Evolutionary conservation across 37 sponge, comb jelly and placozoan genomes (phyloP).

Genomic region (Aphrocallistes beatrix): DNA sequence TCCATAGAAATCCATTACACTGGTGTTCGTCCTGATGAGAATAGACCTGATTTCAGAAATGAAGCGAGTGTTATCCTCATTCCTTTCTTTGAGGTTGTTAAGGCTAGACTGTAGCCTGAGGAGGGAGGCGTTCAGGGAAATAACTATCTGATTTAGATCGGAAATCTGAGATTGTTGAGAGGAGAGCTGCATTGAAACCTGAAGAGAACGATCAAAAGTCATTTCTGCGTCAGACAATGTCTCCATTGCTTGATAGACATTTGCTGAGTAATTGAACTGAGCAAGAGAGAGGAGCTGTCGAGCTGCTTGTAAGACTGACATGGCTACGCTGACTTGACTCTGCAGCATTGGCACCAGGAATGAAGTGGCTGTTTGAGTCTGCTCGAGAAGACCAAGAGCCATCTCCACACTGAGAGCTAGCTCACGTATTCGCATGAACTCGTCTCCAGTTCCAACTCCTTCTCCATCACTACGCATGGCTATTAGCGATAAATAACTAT

Average conservation of each 20-base stretch:
- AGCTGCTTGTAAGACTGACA: not conserved
- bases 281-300: not conserved
- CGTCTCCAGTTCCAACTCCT: not conserved
- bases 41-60: not conserved
- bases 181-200: not conserved
- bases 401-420: slow-evolving; percentile 2
- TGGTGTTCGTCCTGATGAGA: not conserved
- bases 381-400: not conserved
- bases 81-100: not conserved
- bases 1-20: not conserved
- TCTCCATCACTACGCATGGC: not conserved
- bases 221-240: not conserved
- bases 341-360: not conserved
- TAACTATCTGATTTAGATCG: not conserved
- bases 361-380: not conserved
- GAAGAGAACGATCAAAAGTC: not conserved
- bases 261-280: not conserved
- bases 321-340: not conserved
- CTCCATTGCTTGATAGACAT: not conserved
- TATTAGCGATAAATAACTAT: not conserved
- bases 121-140: not conserved
- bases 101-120: not conserved
- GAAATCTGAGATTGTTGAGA: not conserved
- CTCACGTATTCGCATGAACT: not conserved
- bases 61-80: not conserved